phyloP scores from a whole-genome alignment of 1,140 invertebrate species.

The Trichonephila inaurata region DNA sequence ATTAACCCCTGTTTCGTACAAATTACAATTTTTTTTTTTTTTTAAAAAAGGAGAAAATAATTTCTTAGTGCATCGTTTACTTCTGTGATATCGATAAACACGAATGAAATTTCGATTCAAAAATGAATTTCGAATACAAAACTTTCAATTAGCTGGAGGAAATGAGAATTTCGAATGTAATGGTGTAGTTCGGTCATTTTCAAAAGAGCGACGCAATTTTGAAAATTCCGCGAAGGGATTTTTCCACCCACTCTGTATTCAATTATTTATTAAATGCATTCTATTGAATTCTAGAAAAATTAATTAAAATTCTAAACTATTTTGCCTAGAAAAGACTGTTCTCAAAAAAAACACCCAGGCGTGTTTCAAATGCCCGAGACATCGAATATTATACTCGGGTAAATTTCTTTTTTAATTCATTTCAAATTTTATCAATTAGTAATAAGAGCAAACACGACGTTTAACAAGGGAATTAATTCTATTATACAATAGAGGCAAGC shows the following conservation, averaged over 20 bases:
- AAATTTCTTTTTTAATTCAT: not conserved
- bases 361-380: not conserved
- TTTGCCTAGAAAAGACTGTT: not conserved
- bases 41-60: too few relatives aligned
- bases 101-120: not conserved
- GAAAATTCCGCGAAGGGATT: not conserved
- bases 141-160: slow-evolving; percentile 19
- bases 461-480: not conserved
- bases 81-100: slow-evolving; percentile 13
- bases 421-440: not conserved
- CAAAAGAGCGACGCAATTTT: not conserved
- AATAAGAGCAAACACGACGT: not conserved
- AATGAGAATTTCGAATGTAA: not conserved
- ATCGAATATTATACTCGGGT: not conserved
- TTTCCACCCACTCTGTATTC: slow-evolving; percentile 14
- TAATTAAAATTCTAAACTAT: slow-evolving; percentile 54
- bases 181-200: not conserved
- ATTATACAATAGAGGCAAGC: too few relatives aligned
- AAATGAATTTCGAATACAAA: slow-evolving; percentile 40
- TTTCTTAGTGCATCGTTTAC: not conserved
- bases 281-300: slow-evolving; percentile 21
- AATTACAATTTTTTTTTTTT: too few relatives aligned
- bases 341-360: not conserved
- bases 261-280: slow-evolving; percentile 37
- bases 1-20: too few relatives aligned